Percentiles rank a stretch among this genome's conserved stretches.
Evolutionary conservation across 1,140 invertebrate species (phyloP).

Genomic region (Drosophila nasuta): DNA sequence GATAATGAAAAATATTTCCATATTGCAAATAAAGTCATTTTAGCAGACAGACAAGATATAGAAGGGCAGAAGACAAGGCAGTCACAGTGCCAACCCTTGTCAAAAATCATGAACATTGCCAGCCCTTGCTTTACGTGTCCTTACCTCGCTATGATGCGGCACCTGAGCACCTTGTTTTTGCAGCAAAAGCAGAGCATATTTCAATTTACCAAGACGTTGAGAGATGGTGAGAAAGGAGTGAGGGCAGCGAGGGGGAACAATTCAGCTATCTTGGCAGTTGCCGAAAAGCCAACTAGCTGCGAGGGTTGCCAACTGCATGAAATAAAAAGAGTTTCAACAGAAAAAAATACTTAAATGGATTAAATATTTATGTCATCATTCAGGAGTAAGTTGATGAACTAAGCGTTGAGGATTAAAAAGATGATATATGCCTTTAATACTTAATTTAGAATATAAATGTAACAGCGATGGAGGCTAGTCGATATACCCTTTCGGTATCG

Average conservation of each 20-base stretch:
- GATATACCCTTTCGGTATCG: too few species aligned
- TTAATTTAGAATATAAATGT: too few species aligned
- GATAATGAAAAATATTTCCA: slow-evolving; percentile 83
- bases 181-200: slow-evolving; percentile 34
- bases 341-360: too few species aligned
- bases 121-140: neutral
- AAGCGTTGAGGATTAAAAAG: too few species aligned
- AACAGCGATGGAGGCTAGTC: too few species aligned
- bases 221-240: neutral
- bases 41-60: slow-evolving; percentile 23
- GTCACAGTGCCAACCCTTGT: slow-evolving; percentile 64
- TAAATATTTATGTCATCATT: too few species aligned
- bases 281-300: slow-evolving; percentile 30
- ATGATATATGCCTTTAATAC: too few species aligned
- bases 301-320: slow-evolving; percentile 17
- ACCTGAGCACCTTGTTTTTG: slow-evolving; percentile 36
- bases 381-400: too few species aligned
- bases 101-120: slow-evolving; percentile 52
- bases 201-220: slow-evolving; percentile 41
- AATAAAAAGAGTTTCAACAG: neutral
- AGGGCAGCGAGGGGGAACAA: neutral
- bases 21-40: slow-evolving; percentile 82
- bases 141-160: neutral
- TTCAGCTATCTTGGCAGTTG: slow-evolving; percentile 28
- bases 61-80: slow-evolving; percentile 7